Evolutionary conservation across 1,140 invertebrate species (phyloP).

Genomic region (Andricus grossulariae): DNA sequence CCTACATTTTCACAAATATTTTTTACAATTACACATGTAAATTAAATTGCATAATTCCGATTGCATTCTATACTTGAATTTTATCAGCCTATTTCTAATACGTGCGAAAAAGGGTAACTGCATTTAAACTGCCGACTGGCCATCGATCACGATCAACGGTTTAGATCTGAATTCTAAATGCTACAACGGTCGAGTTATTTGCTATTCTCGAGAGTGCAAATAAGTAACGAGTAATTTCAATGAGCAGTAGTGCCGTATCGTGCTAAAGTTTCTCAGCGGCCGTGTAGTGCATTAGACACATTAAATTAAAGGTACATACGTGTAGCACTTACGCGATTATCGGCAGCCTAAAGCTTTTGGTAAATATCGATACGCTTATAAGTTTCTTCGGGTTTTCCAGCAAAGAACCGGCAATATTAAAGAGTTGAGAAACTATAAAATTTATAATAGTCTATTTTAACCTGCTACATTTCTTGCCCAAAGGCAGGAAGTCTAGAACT

Average conservation of each 20-base stretch:
- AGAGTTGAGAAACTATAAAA: conserved; percentile 25
- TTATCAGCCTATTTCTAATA: background rate
- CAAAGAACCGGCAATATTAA: background rate
- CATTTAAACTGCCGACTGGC: too few relatives aligned
- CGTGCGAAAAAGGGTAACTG: background rate
- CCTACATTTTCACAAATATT: too few relatives aligned
- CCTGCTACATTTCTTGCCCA: conserved; percentile 4
- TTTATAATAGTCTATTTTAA: conserved; percentile 21
- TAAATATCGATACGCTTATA: background rate
- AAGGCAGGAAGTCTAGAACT: conserved; percentile 15
- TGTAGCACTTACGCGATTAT: conserved; percentile 6
- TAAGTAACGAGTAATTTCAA: conserved; percentile 4
- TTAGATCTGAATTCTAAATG: background rate
- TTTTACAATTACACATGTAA: background rate
- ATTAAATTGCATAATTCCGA: background rate
- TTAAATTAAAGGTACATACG: background rate
- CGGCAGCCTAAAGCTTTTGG: conserved; percentile 30
- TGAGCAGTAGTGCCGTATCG: conserved; percentile 5
- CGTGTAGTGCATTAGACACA: conserved; percentile 12
- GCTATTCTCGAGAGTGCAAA: background rate
- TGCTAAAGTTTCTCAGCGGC: background rate
- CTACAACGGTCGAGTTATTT: background rate
- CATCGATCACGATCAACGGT: background rate
- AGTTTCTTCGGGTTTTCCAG: background rate
- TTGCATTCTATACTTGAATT: background rate